Conservation (phyloP, 2,888 invertebrate species). For the Drosophila colorata region DNA sequence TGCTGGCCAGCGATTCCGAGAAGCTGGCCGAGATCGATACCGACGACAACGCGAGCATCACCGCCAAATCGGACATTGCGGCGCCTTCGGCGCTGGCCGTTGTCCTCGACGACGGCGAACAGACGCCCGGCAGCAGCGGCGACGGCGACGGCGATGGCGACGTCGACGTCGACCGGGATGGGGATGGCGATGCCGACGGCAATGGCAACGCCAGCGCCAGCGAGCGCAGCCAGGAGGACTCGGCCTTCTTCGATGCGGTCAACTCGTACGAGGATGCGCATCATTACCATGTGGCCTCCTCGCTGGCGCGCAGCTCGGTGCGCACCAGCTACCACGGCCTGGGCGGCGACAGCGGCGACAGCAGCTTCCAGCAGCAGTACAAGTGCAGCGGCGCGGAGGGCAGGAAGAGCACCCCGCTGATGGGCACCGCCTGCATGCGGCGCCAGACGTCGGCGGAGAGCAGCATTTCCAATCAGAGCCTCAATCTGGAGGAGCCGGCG, state of each 20-base stretch:
- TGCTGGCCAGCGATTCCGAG: slow-evolving; percentile 96
- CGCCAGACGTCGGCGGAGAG: slow-evolving; percentile 85
- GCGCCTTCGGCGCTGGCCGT: slow-evolving; percentile 83
- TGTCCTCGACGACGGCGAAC: slow-evolving; percentile 69
- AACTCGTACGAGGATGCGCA: slow-evolving; percentile 81
- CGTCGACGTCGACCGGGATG: slow-evolving; percentile 55
- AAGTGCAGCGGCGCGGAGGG: slow-evolving; percentile 79
- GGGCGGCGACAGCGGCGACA: slow-evolving; percentile 83
- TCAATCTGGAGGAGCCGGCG: slow-evolving; percentile 81
- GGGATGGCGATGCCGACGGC: slow-evolving; percentile 17
- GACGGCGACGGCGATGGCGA: slow-evolving; percentile 58
- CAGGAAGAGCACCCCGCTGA: slow-evolving; percentile 74
- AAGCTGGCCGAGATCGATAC: slow-evolving; percentile 93
- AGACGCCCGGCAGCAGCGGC: slow-evolving; percentile 79
- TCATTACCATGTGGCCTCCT: slow-evolving; percentile 79
- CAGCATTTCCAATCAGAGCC: slow-evolving; percentile 85
- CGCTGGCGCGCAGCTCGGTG: slow-evolving; percentile 84
- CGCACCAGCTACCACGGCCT: slow-evolving; percentile 83
- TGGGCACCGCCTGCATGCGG: slow-evolving; percentile 81
- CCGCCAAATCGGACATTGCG: slow-evolving; percentile 90
- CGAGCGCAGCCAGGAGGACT: slow-evolving; percentile 83
- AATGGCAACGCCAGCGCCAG: slow-evolving; percentile 77
- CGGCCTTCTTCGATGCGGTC: slow-evolving; percentile 83
- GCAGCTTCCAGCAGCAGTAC: slow-evolving; percentile 84
- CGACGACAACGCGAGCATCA: slow-evolving; percentile 89